Percentiles rank a stretch among this genome's conserved stretches.
phyloP scores from a whole-genome alignment of 2,797 vertebrate species.

The Caiman crocodilus region DNA sequence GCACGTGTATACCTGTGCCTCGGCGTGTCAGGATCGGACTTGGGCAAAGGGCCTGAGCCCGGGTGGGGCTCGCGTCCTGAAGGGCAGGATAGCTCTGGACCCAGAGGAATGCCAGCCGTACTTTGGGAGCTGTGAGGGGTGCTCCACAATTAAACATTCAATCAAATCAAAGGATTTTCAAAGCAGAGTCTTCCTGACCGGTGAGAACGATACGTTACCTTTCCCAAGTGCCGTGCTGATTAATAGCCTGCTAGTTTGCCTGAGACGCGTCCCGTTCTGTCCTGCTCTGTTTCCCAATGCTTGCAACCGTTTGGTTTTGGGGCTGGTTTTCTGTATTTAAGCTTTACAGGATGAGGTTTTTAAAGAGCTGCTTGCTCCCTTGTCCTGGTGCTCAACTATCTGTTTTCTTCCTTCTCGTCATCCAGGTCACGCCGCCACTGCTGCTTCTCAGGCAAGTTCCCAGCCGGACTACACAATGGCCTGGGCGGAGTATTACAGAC shows the following conservation, averaged over 20 bases:
- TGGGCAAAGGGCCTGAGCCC: background rate
- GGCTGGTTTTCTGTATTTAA: slow-evolving; percentile 13
- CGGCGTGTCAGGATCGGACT: background rate
- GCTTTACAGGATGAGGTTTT: slow-evolving; percentile 4
- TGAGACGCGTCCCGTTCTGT: accelerated
- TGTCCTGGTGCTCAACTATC: background rate
- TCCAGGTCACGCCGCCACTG: slow-evolving; percentile 90
- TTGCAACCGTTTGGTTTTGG: slow-evolving; percentile 14
- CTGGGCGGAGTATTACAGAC: slow-evolving; percentile 98
- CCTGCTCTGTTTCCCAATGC: background rate
- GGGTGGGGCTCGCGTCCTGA: background rate
- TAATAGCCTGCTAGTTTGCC: background rate
- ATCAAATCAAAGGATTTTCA: background rate
- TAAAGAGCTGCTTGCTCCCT: background rate
- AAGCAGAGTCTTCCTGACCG: background rate
- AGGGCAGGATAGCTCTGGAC: background rate
- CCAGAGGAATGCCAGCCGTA: background rate
- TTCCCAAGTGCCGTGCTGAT: background rate
- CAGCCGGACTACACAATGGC: slow-evolving; percentile 95
- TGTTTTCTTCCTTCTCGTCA: background rate
- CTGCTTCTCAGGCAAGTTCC: slow-evolving; percentile 93
- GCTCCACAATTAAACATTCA: background rate
- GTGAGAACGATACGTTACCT: accelerated
- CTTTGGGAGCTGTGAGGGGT: background rate
- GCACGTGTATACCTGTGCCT: background rate